Percentiles rank a stretch among this genome's conserved stretches.
Evolutionary conservation across 2,888 invertebrate genomes (phyloP).

Genomic region (Ernsta delagoae): DNA sequence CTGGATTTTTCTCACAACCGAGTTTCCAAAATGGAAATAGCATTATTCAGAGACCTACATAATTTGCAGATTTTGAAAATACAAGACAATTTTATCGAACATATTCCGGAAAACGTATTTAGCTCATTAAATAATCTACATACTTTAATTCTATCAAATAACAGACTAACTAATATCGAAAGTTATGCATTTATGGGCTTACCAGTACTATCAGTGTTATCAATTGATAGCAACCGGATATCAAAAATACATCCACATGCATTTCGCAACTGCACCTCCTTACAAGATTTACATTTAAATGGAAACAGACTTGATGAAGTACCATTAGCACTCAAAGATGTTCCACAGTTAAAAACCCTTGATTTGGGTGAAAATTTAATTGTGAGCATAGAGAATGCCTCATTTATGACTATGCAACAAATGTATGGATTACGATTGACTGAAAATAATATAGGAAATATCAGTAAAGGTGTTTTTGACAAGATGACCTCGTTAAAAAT

Average conservation of each 20-base stretch:
- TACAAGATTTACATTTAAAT: slow-evolving; percentile 93
- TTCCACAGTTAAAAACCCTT: slow-evolving; percentile 91
- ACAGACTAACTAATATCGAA: slow-evolving; percentile 90
- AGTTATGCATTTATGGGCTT: slow-evolving; percentile 91
- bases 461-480: slow-evolving; percentile 91
- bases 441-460: slow-evolving; percentile 93
- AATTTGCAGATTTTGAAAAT: slow-evolving; percentile 92
- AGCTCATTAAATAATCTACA: slow-evolving; percentile 91
- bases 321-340: slow-evolving; percentile 89
- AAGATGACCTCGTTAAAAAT: slow-evolving; percentile 92
- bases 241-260: slow-evolving; percentile 90
- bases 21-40: slow-evolving; percentile 90
- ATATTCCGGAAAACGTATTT: slow-evolving; percentile 91
- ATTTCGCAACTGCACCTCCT: slow-evolving; percentile 90
- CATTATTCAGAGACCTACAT: slow-evolving; percentile 91
- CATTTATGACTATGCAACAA: slow-evolving; percentile 92
- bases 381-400: slow-evolving; percentile 89
- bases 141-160: slow-evolving; percentile 92
- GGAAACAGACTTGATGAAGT: slow-evolving; percentile 91
- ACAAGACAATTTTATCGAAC: slow-evolving; percentile 91
- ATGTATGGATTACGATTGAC: slow-evolving; percentile 93
- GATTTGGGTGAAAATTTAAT: slow-evolving; percentile 95
- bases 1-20: slow-evolving; percentile 91
- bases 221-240: slow-evolving; percentile 92
- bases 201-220: slow-evolving; percentile 89